Evolutionary conservation across 2,888 invertebrate species (phyloP).

Genomic region (Matsumyia berberina): DNA sequence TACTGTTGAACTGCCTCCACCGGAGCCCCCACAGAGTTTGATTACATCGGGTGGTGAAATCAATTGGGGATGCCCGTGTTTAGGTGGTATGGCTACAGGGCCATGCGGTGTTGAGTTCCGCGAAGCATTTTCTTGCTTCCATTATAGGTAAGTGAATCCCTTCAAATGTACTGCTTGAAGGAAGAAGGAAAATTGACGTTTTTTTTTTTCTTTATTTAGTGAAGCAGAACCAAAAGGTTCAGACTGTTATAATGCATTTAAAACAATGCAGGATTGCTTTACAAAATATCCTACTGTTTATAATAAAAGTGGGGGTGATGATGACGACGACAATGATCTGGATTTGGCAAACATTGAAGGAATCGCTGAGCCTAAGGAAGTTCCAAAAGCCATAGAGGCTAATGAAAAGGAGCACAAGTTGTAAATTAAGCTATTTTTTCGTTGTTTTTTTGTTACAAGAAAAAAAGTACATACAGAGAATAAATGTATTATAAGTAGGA

Average conservation of each 20-base stretch:
- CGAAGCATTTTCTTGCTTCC: slow-evolving; percentile 97
- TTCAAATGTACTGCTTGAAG: neutral
- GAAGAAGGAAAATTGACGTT: neutral
- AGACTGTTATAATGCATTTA: slow-evolving; percentile 96
- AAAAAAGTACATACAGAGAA: slow-evolving; percentile 32
- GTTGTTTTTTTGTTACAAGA: slow-evolving; percentile 34
- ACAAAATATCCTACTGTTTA: slow-evolving; percentile 93
- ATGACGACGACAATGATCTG: slow-evolving; percentile 85
- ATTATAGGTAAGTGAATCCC: slow-evolving; percentile 87
- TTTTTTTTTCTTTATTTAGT: slow-evolving; percentile 85
- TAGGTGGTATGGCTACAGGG: slow-evolving; percentile 98
- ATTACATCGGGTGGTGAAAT: slow-evolving; percentile 94
- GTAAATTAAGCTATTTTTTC: slow-evolving; percentile 11
- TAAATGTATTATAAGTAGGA: slow-evolving; percentile 53
- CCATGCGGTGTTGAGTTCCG: slow-evolving; percentile 97
- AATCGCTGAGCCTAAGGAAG: slow-evolving; percentile 67
- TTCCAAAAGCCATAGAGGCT: slow-evolving; percentile 26
- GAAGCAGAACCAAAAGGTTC: slow-evolving; percentile 95
- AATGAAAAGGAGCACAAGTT: slow-evolving; percentile 32
- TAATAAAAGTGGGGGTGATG: slow-evolving; percentile 88
- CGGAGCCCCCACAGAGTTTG: slow-evolving; percentile 91
- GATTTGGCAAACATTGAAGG: slow-evolving; percentile 79
- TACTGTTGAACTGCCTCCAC: slow-evolving; percentile 88
- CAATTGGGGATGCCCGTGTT: slow-evolving; percentile 98
- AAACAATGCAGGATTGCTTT: slow-evolving; percentile 96